Percentiles rank a stretch among this genome's conserved stretches.
Conservation (phyloP, 2,797 vertebrate genomes). For the Aldrovandia affinis region DNA sequence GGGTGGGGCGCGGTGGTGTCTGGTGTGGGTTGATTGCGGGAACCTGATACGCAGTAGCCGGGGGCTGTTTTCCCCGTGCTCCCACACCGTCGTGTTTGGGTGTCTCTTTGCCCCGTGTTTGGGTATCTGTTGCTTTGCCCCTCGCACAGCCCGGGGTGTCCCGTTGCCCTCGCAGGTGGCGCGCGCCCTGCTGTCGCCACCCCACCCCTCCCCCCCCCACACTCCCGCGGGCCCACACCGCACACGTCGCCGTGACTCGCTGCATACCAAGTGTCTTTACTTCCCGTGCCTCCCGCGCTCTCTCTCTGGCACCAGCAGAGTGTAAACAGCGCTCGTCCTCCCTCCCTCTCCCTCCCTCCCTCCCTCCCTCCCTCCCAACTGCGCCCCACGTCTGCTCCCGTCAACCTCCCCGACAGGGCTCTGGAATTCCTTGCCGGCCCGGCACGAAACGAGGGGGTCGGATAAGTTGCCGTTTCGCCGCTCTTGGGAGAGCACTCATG, state of each 20-base stretch:
- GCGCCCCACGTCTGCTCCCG: background rate
- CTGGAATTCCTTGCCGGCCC: background rate
- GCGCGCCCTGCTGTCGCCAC: background rate
- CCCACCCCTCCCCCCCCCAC: background rate
- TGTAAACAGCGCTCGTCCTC: background rate
- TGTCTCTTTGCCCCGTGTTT: constrained; percentile 23
- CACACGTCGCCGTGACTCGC: background rate
- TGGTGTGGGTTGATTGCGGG: background rate
- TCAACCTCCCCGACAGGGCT: background rate
- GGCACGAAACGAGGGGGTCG: no score
- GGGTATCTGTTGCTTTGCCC: constrained; percentile 21
- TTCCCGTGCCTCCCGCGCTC: background rate
- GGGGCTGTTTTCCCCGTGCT: constrained; percentile 21
- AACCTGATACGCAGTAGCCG: constrained; percentile 5
- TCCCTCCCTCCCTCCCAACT: background rate
- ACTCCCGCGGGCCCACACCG: background rate
- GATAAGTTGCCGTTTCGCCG: background rate
- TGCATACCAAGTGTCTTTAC: background rate
- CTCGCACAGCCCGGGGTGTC: background rate
- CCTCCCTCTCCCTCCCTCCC: no score
- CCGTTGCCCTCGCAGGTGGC: background rate
- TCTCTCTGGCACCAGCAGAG: constrained; percentile 6
- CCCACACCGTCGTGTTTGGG: constrained; percentile 31
- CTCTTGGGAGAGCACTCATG: background rate
- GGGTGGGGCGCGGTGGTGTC: background rate